Evolutionary conservation across 2,888 invertebrate genomes (phyloP).

Genomic region (Sarcophaga subvicina): DNA sequence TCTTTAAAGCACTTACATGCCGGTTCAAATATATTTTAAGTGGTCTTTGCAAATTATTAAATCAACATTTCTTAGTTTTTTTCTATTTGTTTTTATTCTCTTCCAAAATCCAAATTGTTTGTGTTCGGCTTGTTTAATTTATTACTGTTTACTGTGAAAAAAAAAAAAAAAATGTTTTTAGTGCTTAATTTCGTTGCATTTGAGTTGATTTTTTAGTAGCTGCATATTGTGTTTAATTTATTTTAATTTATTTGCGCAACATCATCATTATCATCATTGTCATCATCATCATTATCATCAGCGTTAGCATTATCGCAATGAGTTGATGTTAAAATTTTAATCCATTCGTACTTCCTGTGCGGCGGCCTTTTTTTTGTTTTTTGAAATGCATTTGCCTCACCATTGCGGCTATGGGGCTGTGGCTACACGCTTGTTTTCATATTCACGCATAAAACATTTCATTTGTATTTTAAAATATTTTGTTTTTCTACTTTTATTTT

Average conservation of each 20-base stretch:
- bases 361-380: conserved; percentile 8
- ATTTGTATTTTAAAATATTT: not conserved
- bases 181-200: too few species aligned
- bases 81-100: too few species aligned
- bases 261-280: not conserved
- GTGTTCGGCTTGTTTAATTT: too few species aligned
- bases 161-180: too few species aligned
- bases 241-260: not conserved
- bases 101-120: too few species aligned
- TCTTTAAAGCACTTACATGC: too few species aligned
- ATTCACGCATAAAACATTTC: conserved; percentile 27
- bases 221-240: too few species aligned
- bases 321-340: not conserved
- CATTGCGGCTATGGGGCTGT: not conserved
- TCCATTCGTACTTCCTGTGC: conserved; percentile 55
- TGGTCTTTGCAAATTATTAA: too few species aligned
- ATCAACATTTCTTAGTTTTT: too few species aligned
- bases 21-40: too few species aligned
- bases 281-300: not conserved
- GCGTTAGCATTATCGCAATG: not conserved
- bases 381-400: not conserved
- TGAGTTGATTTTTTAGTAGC: too few species aligned
- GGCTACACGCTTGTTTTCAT: conserved; percentile 15
- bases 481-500: not conserved
- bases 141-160: too few species aligned